These are phyloP conservation scores for Scaptomyza cyrtandrae DNA, from an alignment of 2,888 invertebrate species.

Conservation along the genomic window DNA sequence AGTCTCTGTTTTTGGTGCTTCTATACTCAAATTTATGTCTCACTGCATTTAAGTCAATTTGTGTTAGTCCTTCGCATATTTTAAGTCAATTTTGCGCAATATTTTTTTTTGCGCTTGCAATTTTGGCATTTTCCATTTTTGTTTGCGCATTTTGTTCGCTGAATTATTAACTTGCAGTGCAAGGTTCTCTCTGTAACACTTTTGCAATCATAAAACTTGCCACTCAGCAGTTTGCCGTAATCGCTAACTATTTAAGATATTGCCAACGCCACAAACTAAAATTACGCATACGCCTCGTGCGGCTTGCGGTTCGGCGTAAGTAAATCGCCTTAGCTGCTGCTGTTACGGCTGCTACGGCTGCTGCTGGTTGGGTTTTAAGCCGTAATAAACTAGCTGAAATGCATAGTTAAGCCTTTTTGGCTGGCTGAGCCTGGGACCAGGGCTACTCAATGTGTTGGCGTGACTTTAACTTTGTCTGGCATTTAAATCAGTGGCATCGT, in stretches of 20 bases:
- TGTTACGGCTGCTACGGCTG: conserved; percentile 10
- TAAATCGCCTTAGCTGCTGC: conserved; percentile 66
- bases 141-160: conserved; percentile 18
- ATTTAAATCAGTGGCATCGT: conserved; percentile 69
- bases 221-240: conserved; percentile 54
- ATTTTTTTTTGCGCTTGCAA: not conserved
- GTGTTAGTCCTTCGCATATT: not conserved
- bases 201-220: conserved; percentile 51
- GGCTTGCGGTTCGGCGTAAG: conserved; percentile 28
- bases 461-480: conserved; percentile 45
- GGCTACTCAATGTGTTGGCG: conserved; percentile 43
- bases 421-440: conserved; percentile 11
- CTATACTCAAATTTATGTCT: not conserved
- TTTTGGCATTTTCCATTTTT: conserved; percentile 8
- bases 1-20: not conserved
- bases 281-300: conserved; percentile 64
- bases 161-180: conserved; percentile 18
- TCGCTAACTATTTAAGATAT: conserved; percentile 55
- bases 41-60: conserved; percentile 1
- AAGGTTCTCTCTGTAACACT: not conserved
- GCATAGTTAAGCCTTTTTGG: conserved; percentile 67
- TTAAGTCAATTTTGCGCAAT: not conserved
- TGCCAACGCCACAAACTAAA: conserved; percentile 46
- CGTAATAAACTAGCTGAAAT: conserved; percentile 72
- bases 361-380: conserved; percentile 47